These are phyloP conservation scores for Eubasilissa regina DNA, from an alignment of 1,140 invertebrate genomes.

Conservation along the genomic window DNA sequence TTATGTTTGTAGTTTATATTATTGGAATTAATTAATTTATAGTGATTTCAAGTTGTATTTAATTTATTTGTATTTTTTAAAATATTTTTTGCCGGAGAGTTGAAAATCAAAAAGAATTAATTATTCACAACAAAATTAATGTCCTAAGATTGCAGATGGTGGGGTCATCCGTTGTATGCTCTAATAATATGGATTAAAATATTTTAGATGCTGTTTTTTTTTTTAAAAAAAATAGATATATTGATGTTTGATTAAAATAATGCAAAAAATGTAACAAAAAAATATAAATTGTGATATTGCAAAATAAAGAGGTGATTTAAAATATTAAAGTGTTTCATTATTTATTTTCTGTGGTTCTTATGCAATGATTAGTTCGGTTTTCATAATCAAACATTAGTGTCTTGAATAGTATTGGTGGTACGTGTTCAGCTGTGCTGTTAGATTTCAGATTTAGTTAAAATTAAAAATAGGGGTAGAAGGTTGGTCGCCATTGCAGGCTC, in stretches of 20 bases:
- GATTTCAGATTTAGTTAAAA: too few relatives aligned
- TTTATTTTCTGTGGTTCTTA: conserved; percentile 17
- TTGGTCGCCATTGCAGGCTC: too few relatives aligned
- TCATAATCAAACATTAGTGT: too few relatives aligned
- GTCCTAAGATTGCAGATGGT: neutral
- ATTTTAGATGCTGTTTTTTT: conserved; percentile 60
- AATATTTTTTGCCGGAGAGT: conserved; percentile 8
- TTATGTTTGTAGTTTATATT: neutral
- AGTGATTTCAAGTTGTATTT: conserved; percentile 29
- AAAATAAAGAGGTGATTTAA: conserved; percentile 54
- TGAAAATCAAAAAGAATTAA: conserved; percentile 9
- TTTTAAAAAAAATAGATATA: conserved; percentile 56
- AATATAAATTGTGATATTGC: conserved; percentile 59
- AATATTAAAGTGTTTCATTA: conserved; percentile 26
- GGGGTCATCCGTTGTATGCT: conserved; percentile 8
- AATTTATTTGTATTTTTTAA: conserved; percentile 1
- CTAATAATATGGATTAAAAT: conserved; percentile 52
- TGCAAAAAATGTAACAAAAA: conserved; percentile 57
- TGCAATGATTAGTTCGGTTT: neutral
- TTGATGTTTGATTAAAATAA: conserved; percentile 60
- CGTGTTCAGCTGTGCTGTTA: too few relatives aligned
- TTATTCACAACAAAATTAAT: conserved; percentile 9
- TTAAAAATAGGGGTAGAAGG: too few relatives aligned
- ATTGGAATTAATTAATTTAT: neutral
- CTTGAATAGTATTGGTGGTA: too few relatives aligned